These are phyloP conservation scores for Chrysocyon brachyurus DNA, from an alignment of 2,797 vertebrate species.

Conservation along the genomic window DNA sequence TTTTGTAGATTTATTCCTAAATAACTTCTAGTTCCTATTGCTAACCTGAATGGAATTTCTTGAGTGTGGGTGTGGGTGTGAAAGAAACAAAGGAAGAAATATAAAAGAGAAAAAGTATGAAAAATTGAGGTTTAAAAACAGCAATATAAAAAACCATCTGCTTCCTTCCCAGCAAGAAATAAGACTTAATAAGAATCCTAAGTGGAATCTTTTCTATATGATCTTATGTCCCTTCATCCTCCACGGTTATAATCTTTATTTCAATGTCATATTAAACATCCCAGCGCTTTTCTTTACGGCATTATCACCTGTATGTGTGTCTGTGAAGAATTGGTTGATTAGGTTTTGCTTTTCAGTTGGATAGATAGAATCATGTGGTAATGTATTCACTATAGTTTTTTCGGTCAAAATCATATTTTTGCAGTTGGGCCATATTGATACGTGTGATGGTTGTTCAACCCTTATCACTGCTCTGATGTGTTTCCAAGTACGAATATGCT, in stretches of 20 bases:
- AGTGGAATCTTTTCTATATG: not conserved
- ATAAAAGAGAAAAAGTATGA: constrained; percentile 13
- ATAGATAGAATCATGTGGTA: not conserved
- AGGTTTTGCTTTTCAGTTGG: not conserved
- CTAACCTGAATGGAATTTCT: constrained; percentile 51
- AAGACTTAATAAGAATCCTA: not conserved
- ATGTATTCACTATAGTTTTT: not conserved
- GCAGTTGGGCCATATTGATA: not conserved
- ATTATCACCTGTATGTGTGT: not conserved
- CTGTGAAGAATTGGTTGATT: not conserved
- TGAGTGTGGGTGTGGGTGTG: constrained; percentile 59
- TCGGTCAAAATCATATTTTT: not conserved
- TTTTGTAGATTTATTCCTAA: constrained; percentile 44
- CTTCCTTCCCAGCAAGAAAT: constrained; percentile 43
- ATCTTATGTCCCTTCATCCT: not conserved
- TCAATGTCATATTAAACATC: not conserved
- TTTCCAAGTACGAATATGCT: not conserved
- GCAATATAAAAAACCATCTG: not conserved
- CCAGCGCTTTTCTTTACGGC: not conserved
- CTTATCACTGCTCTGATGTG: not conserved
- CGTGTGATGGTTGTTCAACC: not conserved
- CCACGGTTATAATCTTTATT: not conserved
- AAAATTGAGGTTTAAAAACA: constrained; percentile 59
- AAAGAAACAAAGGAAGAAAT: constrained; percentile 61
- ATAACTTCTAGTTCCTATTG: constrained; percentile 33